Conservation (phyloP, 2,113 vertebrate species). For the Pseudolaguvia tuberculata region DNA sequence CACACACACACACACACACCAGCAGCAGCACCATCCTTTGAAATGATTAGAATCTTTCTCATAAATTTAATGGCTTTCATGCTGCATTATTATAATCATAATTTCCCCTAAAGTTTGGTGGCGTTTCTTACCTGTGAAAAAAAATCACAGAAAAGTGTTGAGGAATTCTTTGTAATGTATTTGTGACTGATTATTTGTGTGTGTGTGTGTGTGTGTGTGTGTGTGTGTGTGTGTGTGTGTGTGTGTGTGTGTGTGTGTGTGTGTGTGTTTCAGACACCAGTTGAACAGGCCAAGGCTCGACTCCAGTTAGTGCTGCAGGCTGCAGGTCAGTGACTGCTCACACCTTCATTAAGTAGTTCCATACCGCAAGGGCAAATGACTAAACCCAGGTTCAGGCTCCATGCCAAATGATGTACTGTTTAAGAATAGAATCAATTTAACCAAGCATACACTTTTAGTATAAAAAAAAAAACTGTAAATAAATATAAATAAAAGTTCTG, state of each 20-base stretch:
- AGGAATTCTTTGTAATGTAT: slow-evolving; percentile 5
- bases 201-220: too few relatives aligned
- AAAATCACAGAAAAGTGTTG: not conserved
- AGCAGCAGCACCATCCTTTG: slow-evolving; percentile 53
- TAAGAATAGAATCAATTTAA: too few relatives aligned
- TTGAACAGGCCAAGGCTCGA: slow-evolving; percentile 90
- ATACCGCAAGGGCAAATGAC: too few relatives aligned
- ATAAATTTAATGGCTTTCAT: slow-evolving; percentile 18
- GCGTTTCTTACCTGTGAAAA: not conserved
- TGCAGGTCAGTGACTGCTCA: slow-evolving; percentile 76
- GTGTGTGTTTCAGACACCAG: slow-evolving; percentile 76
- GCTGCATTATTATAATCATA: not conserved
- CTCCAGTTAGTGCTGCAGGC: slow-evolving; percentile 91
- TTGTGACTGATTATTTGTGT: not conserved
- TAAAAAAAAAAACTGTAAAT: too few relatives aligned
- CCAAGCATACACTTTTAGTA: too few relatives aligned
- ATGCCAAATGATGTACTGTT: too few relatives aligned
- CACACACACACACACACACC: slow-evolving; percentile 41
- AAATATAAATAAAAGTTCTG: too few relatives aligned
- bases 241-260: slow-evolving; percentile 2
- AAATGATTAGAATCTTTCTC: slow-evolving; percentile 32
- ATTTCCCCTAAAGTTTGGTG: not conserved
- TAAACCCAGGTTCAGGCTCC: too few relatives aligned
- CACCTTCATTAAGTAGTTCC: not conserved
- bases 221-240: too few relatives aligned